Conservation (phyloP, 1,140 invertebrate genomes). For the Aphidius ervi region DNA sequence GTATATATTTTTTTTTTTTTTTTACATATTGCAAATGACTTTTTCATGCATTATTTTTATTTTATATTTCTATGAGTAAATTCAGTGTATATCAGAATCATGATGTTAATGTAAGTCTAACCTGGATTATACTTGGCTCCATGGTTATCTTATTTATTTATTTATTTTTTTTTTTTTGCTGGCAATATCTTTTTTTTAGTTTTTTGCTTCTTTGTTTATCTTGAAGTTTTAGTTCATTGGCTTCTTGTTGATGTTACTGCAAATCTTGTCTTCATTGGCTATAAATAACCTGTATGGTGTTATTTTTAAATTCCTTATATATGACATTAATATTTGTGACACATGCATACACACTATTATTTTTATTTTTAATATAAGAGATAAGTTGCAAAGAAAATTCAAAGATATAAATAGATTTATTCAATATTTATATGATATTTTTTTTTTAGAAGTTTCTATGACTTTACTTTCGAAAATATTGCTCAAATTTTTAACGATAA, state of each 20-base stretch:
- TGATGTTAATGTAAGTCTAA: too few species aligned
- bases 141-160: neutral
- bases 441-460: too few species aligned
- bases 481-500: too few species aligned
- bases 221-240: neutral
- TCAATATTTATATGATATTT: too few species aligned
- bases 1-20: too few species aligned
- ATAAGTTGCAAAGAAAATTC: neutral
- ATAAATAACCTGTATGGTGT: slow-evolving; percentile 46
- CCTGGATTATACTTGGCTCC: neutral
- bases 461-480: too few species aligned
- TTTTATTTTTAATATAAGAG: neutral
- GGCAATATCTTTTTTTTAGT: neutral
- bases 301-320: slow-evolving; percentile 45
- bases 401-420: too few species aligned
- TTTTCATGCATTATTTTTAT: too few species aligned
- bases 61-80: too few species aligned
- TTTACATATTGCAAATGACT: too few species aligned
- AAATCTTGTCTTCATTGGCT: slow-evolving; percentile 22
- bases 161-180: neutral
- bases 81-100: too few species aligned
- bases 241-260: slow-evolving; percentile 22
- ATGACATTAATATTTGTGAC: slow-evolving; percentile 22
- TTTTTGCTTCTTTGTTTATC: neutral
- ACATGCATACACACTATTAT: slow-evolving; percentile 11